Conservation (phyloP, 2,113 vertebrate species). For the Macrotus californicus region DNA sequence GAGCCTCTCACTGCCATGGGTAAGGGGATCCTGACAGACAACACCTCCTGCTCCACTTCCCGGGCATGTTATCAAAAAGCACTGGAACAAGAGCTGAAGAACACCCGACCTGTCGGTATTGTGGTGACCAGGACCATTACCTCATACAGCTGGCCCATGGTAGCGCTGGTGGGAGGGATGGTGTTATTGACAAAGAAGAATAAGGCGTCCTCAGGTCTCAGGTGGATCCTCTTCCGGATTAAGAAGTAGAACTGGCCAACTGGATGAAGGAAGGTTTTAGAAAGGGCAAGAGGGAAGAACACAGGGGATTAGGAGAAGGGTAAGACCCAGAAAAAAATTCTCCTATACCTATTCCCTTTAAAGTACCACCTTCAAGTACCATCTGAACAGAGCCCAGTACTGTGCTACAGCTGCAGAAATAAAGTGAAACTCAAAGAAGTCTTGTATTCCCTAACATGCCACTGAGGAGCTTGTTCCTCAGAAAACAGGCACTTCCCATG, state of each 20-base stretch:
- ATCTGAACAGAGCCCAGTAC: background rate
- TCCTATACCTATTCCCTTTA: too few species aligned
- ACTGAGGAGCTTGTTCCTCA: background rate
- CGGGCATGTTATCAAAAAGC: background rate
- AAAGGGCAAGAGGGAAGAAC: background rate
- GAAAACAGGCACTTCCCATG: background rate
- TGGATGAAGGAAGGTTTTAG: conserved; percentile 66
- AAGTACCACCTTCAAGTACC: background rate
- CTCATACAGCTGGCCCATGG: conserved; percentile 96
- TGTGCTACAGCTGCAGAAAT: background rate
- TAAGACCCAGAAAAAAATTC: background rate
- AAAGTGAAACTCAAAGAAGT: background rate
- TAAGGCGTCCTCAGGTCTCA: conserved; percentile 95
- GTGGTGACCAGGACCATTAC: conserved; percentile 75
- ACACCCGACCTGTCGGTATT: accelerated
- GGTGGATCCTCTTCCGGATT: conserved; percentile 94
- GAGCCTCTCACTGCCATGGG: background rate
- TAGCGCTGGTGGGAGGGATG: conserved; percentile 95
- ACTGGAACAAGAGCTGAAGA: background rate
- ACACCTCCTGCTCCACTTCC: conserved; percentile 52
- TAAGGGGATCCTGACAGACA: conserved; percentile 22
- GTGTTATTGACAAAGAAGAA: conserved; percentile 99
- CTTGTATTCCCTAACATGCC: background rate
- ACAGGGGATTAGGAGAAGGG: background rate
- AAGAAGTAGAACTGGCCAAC: conserved; percentile 98